Conservation (phyloP, 1,140 invertebrate genomes). For the Meloidogyne hapla region DNA sequence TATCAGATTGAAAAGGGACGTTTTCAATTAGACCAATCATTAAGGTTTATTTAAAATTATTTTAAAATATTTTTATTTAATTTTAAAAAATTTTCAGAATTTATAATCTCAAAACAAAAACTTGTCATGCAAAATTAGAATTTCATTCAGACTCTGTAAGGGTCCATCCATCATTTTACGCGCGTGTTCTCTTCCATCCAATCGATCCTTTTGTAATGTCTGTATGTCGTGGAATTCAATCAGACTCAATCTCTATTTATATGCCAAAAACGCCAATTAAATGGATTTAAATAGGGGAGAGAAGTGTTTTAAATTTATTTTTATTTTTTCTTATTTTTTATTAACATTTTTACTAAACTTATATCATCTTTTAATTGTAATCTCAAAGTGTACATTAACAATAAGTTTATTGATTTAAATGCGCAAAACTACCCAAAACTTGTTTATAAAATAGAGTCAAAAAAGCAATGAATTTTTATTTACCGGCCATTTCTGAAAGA, state of each 20-base stretch:
- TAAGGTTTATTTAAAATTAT: constrained; percentile 24
- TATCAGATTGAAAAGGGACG: constrained; percentile 30
- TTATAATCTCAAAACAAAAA: constrained; percentile 40
- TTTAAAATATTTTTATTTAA: background rate
- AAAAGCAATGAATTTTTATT: no score
- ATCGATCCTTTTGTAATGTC: constrained; percentile 40
- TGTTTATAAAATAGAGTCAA: no score
- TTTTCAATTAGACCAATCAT: constrained; percentile 30
- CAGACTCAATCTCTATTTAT: constrained; percentile 21
- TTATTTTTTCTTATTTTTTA: no score
- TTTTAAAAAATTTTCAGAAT: constrained; percentile 32
- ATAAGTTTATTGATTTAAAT: no score
- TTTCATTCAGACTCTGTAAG: constrained; percentile 16
- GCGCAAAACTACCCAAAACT: no score
- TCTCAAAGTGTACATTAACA: no score
- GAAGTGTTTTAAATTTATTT: no score
- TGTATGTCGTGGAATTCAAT: constrained; percentile 12
- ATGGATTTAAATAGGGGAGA: background rate
- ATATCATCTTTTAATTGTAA: no score
- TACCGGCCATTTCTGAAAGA: no score
- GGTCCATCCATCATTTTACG: background rate
- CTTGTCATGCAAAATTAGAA: constrained; percentile 32
- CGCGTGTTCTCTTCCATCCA: constrained; percentile 36
- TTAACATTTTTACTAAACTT: no score
- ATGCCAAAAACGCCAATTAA: constrained; percentile 4